Evolutionary conservation across 2,797 vertebrate species (phyloP).

Genomic region (Rhinatrema bivittatum): DNA sequence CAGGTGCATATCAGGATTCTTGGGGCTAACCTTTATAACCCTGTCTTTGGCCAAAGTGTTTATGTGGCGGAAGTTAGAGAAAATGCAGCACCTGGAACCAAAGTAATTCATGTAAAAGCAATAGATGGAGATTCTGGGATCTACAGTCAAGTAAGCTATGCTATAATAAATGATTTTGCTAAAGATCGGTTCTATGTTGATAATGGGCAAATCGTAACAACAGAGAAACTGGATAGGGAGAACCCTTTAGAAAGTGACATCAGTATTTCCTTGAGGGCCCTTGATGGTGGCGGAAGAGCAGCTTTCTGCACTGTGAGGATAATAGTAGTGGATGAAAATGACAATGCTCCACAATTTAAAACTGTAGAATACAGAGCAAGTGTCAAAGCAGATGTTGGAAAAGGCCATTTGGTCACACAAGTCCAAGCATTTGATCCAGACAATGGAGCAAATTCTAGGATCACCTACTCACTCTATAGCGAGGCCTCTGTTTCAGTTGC

Average conservation of each 20-base stretch:
- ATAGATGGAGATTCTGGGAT: constrained; percentile 81
- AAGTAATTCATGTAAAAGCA: constrained; percentile 79
- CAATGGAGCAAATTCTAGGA: constrained; percentile 78
- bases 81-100: constrained; percentile 75
- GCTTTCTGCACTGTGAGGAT: constrained; percentile 79
- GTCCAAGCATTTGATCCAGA: constrained; percentile 87
- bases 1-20: constrained; percentile 85
- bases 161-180: constrained; percentile 82
- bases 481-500: constrained; percentile 81
- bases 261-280: constrained; percentile 71
- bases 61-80: constrained; percentile 87
- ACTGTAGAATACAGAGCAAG: constrained; percentile 82
- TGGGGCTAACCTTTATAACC: constrained; percentile 81
- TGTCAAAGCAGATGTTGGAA: constrained; percentile 78
- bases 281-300: constrained; percentile 79
- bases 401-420: constrained; percentile 83
- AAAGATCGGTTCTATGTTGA: constrained; percentile 85
- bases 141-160: constrained; percentile 75
- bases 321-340: constrained; percentile 85
- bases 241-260: constrained; percentile 71
- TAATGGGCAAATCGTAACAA: constrained; percentile 75
- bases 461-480: constrained; percentile 89
- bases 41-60: constrained; percentile 75
- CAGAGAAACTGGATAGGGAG: constrained; percentile 85
- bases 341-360: constrained; percentile 79